Base-by-base conservation (phyloP, 1,140 invertebrate species). In the Eurosta solidaginis region DNA sequence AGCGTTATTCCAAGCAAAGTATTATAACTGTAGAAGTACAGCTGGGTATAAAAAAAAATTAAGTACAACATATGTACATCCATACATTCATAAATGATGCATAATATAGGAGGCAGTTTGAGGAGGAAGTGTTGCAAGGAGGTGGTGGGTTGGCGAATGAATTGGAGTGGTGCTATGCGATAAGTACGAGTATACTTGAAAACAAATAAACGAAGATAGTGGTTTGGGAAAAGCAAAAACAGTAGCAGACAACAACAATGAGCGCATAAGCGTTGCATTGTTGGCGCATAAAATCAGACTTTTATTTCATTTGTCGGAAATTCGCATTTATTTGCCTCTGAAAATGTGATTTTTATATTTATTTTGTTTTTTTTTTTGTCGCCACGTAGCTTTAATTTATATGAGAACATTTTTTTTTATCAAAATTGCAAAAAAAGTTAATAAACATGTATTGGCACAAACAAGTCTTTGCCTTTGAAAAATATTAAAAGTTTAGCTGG, bases 191-290 rank as follows among this genome's bases (percentile, higher is more conserved):
- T 68, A 22, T 20, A 68, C 59, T 68, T 68, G 59, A 68, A 68
- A 68, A 22, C 33, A 68, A 68, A 68, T 68, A 68, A 68, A 68
- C 7, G 59, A 20, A 40, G 59, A 68, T 68, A 68, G 40, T 29
- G 36, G 59, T 17, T 17, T 68, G 36, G 59, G 59, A 33, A 68
- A 68, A 68, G 59, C n/a, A 68, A 68, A 68, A 68, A 68, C 59
- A 68, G 59, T 68, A 68, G 59, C 59, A 20, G 59, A 2, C 59
- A 68, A 68, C 33, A 68, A 68, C 33, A 68, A 5, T 1, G 59
- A 3, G 33, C 29, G n/a, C 59, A 68, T 40, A 63, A 36, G 27
- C 54, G 54, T 63, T 40, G 54, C 54, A 63, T 63, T 63, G 29
- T 63, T 17, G 17, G 1, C 17, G 54, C 54, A 40, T n/a, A 36